Base-by-base conservation (phyloP, 2,888 invertebrate genomes). In the Acleris literana region DNA sequence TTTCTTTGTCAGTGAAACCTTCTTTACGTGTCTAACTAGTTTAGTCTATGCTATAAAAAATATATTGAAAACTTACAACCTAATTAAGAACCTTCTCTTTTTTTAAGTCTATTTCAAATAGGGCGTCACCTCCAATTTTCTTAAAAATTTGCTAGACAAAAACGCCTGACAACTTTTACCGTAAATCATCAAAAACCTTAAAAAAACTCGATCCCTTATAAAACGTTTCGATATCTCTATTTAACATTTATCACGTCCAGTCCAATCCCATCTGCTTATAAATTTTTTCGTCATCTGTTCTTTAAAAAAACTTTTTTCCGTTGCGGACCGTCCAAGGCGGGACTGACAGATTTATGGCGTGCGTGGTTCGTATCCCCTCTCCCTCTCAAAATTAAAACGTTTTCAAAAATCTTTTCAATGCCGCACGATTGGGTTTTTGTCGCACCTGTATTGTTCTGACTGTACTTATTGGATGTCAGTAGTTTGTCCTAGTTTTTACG, bases 271-370 rank as follows among this genome's bases (percentile, higher is more conserved):
- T 61, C 60, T 61, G 64, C 29, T 55, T 51, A 25, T 56, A 46
- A 33, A 16, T 49, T 60, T 44, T 51, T 59, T 61, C 65, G 60
- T 65, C 65, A 56, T 65, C 49, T 29, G 60, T 65, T 53, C 52
- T 53, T 59, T 59, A 18, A 46, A 29, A 22, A 53, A 9, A 48
- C 48, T 61, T 59, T 57, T 66, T 43, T 46, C 71, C 74, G 78
- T 81, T 83, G 83, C 82, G 77, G 79, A 84, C 84, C 77, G 82
- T 84, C 80, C 84, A 79, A 82, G 71, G 64, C 51, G 64, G 81
- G 78, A 77, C 74, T 90, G 90, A 88, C 88, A 89, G 90, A 90
- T 89, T 89, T 90, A 90, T 85, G 75, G 86, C 85, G 83, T 84
- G 84, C 85, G 86, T 84, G 86, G 85, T 82, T 82, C 82, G 81